These are phyloP conservation scores for Listronotus oregonensis DNA, from an alignment of 1,140 invertebrate species.

Conservation along the genomic window DNA sequence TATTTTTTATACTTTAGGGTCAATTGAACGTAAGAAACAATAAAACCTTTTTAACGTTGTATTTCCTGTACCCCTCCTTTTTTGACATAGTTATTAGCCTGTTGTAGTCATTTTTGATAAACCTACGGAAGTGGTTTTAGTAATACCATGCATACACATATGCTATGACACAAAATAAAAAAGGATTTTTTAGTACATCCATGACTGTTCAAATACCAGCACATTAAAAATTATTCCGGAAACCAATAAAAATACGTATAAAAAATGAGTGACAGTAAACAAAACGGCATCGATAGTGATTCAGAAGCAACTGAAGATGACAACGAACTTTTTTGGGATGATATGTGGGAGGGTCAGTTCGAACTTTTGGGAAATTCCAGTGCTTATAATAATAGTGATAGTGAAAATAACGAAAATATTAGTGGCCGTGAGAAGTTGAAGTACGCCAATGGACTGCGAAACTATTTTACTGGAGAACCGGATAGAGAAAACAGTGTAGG, in stretches of 20 bases:
- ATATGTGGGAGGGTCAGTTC: slow-evolving; percentile 86
- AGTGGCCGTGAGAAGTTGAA: not conserved
- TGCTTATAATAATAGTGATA: not conserved
- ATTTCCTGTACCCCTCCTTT: too few species aligned
- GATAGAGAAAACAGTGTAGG: slow-evolving; percentile 17
- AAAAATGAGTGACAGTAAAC: slow-evolving; percentile 53
- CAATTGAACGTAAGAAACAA: too few species aligned
- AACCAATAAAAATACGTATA: slow-evolving; percentile 1
- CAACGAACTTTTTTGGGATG: slow-evolving; percentile 79
- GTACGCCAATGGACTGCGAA: slow-evolving; percentile 59
- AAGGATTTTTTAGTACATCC: too few species aligned
- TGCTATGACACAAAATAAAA: too few species aligned
- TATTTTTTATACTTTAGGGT: too few species aligned
- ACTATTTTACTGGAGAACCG: slow-evolving; percentile 40
- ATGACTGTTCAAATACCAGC: too few species aligned
- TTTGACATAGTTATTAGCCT: too few species aligned
- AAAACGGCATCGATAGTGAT: slow-evolving; percentile 57
- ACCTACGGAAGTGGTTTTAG: too few species aligned
- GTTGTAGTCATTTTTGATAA: too few species aligned
- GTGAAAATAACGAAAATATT: not conserved
- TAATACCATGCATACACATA: too few species aligned
- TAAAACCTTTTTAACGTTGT: too few species aligned
- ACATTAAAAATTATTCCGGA: too few species aligned
- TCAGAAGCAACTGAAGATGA: slow-evolving; percentile 55
- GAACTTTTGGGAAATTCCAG: slow-evolving; percentile 70